Evolutionary conservation across 2,797 vertebrate species (phyloP), one percentile per base, ranked within the genome.

Genomic region (Falco naumanni): DNA sequence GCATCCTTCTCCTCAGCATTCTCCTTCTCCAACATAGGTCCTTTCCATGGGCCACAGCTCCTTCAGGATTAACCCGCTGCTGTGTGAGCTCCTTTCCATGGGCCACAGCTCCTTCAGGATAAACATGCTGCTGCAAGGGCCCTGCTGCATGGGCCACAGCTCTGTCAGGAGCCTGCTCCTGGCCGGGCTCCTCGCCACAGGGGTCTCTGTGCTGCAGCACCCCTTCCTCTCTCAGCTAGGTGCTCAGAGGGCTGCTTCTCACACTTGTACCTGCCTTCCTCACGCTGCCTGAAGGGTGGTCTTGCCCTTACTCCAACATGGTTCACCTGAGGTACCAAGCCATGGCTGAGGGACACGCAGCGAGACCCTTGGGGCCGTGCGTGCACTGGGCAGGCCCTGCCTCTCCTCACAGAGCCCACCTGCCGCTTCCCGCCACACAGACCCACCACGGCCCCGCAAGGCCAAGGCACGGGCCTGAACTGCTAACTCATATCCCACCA

Each of bases 391-490:
- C 34, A 60, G 60, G 39, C 16, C 3, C 3, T 0, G 16, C 33
- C 5, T 5, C 15, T 13, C 31, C 39, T 37, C 15, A 5, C 18
- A 13, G 5, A 1, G 4, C 11, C 48, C 2, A 0, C 11, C 50
- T 4, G 6, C 15, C 39, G 18, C 20, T 3, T 4, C 14, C 0
- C 12, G 0, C 11, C 1, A 0, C 1, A 0, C 0, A 5, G 3
- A 9, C 5, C 6, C n/a, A 3, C 25, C 3, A 8, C 31, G 1
- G 18, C 4, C 13, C 1, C 0, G 21, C 21, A 21, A 21, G 14
- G 28, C 11, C 8, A 0, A 0, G 0, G 26, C 5, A 0, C 0
- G 4, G 10, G 4, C 51, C 56, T 4, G 0, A 33, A 9, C 17
- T 9, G 14, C 47, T 45, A 10, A 4, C 28, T 84, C 0, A 0